Evolutionary conservation across 1,140 invertebrate species (phyloP).

Genomic region (Heliconius hewitsoni): DNA sequence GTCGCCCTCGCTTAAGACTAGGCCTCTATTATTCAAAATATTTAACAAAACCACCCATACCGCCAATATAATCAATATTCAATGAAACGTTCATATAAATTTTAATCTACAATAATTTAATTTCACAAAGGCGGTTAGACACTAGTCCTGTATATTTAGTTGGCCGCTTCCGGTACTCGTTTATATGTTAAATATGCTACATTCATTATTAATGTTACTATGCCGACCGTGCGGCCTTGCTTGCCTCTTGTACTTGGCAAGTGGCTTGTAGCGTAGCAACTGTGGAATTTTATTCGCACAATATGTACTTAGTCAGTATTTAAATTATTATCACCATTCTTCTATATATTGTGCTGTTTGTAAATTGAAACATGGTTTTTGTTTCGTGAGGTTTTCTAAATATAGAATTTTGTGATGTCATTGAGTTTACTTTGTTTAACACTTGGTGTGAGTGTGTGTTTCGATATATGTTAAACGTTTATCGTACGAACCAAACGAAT

Average conservation of each 20-base stretch:
- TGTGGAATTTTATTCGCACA: neutral
- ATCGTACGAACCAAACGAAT: too few species aligned
- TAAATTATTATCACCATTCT: too few species aligned
- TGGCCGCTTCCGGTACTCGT: conserved; percentile 18
- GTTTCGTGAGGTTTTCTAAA: too few species aligned
- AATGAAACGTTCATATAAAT: neutral
- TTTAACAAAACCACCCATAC: neutral
- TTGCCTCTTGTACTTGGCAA: conserved; percentile 14
- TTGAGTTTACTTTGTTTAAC: too few species aligned
- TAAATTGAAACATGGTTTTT: too few species aligned
- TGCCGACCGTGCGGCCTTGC: conserved; percentile 19
- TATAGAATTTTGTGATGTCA: too few species aligned
- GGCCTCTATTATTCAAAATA: too few species aligned
- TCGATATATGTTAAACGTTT: too few species aligned
- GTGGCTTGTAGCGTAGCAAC: neutral
- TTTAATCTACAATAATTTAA: neutral
- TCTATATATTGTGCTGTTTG: too few species aligned
- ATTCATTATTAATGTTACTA: conserved; percentile 25
- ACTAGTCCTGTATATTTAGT: conserved; percentile 1
- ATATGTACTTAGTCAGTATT: too few species aligned
- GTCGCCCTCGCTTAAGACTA: too few species aligned
- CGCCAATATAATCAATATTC: neutral
- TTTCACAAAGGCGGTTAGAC: neutral
- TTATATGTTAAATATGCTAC: conserved; percentile 24
- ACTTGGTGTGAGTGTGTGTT: too few species aligned